Base-by-base conservation (phyloP, 92 coral and sea anemone genomes). In the Porites lobata region DNA sequence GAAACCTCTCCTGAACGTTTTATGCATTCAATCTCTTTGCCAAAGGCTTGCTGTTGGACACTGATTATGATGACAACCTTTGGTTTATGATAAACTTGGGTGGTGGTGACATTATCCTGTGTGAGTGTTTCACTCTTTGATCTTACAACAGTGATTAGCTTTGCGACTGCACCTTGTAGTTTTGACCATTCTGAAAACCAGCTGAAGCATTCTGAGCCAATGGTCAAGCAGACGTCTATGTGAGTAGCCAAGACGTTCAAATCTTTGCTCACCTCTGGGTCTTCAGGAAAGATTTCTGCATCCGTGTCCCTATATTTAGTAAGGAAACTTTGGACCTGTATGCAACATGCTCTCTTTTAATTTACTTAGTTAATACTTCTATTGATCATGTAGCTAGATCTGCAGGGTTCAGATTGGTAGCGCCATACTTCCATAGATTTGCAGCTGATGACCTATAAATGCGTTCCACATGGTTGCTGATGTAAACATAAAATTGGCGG, bases 341-440 rank as follows among this genome's bases (percentile, higher is more conserved):
- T 75, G 80, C 90, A 90, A 90, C 19, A 26, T 26, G 29, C 29
- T 26, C 29, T 26, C 29, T 26, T 26, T 26, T 26, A 1, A 26
- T 26, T 26, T 26, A 26, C 29, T 1, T 26, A 26, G 29, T 26
- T 26, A 26, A 26, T 10, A 90, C 93, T n/a, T 70, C 84, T 7
- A 90, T 70, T 6, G 93, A 90, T 62, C 93, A 53, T 1, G 93
- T 90, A 1, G 93, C 93, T 19, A 90, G 58, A 67, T 85, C 93
- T 5, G 93, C 93, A 14, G 93, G 93, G 43, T 90, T 90, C 6
- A 56, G 1, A 26, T 26, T 26, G 29, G 29, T 26, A 26, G 29
- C 29, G 2, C 29, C 2, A 1, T 26, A 1, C 75, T 54, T 75
- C 93, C 93, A 90, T 66, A 84, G 86, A 8, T 78, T 52, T 17